Base-by-base conservation (phyloP, 1,140 invertebrate species). In the Diabrotica virgifera region DNA sequence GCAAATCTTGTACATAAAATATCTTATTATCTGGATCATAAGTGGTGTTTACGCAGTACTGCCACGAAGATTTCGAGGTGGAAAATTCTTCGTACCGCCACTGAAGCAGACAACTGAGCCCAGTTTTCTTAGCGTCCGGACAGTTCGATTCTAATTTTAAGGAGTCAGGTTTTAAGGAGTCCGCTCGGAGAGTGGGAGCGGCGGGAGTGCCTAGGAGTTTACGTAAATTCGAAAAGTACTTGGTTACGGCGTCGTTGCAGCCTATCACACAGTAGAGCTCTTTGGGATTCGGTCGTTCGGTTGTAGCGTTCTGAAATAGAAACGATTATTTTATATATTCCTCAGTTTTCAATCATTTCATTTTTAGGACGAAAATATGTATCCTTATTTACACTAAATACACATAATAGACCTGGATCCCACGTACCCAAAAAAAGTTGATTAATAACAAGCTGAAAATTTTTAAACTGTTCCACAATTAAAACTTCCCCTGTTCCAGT, bases 221-320 rank as follows among this genome's bases (percentile, higher is more conserved):
- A 86, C 87, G 85, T 60, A 90, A 79, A 76, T 85, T 85, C 77
- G 90, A 85, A 75, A 88, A 87, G 77, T 93, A 90, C 64, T 84
- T 80, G 70, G 87, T 89, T 58, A 92, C 77, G 53, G 91, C 89
- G 77, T 90, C 85, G 78, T 90, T 87, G 79, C 93, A 90, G 61
- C 89, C 91, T 78, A 89, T 85, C n/a, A 90, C 86, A 75, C 90
- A 92, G 73, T 90, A 91, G 5, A 92, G 77, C 77, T 89, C 86
- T 73, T 89, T 85, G 7, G 86, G 84, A 66, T 86, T 84, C 51
- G 89, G 77, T 35, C 86, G 78, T 71, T 87, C 86, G 67, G 86
- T 83, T 7, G 87, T 87, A 69, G 85, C 85, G 80, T 90, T 90
- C 87, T 90, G 35, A 13, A 6, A 63, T 56, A 63, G n/a, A 35